Conservation (phyloP, 2,888 invertebrate species). For the Lepidocyrtoides sp. region DNA sequence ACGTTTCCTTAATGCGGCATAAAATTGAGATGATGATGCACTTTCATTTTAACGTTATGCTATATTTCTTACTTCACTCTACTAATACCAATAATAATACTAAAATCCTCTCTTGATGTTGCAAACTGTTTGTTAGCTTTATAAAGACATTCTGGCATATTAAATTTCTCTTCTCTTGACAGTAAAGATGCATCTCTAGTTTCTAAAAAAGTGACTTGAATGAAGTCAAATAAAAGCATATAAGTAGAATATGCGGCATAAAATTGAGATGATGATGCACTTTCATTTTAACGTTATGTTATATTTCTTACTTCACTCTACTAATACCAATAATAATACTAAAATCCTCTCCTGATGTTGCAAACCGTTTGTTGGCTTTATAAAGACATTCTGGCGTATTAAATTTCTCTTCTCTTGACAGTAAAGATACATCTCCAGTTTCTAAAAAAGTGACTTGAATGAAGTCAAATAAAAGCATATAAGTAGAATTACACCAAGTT, state of each 20-base stretch:
- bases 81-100: slow-evolving; percentile 31
- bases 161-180: slow-evolving; percentile 45
- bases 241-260: not conserved
- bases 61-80: slow-evolving; percentile 7
- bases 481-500: too few species aligned
- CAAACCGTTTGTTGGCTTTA: slow-evolving; percentile 8
- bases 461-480: too few species aligned
- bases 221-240: too few species aligned
- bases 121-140: slow-evolving; percentile 1
- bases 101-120: not conserved
- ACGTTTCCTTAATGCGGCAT: not conserved
- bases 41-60: not conserved
- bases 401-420: slow-evolving; percentile 45
- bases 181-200: slow-evolving; percentile 15
- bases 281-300: not conserved
- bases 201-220: too few species aligned
- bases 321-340: slow-evolving; percentile 28
- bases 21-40: not conserved
- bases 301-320: slow-evolving; percentile 2
- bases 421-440: slow-evolving; percentile 12
- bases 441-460: too few species aligned
- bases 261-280: not conserved
- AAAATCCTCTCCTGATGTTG: not conserved
- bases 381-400: not conserved
- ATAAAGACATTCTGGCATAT: not conserved